Base-by-base conservation (phyloP, 2,888 invertebrate genomes). In the Ephialtes manifestator region DNA sequence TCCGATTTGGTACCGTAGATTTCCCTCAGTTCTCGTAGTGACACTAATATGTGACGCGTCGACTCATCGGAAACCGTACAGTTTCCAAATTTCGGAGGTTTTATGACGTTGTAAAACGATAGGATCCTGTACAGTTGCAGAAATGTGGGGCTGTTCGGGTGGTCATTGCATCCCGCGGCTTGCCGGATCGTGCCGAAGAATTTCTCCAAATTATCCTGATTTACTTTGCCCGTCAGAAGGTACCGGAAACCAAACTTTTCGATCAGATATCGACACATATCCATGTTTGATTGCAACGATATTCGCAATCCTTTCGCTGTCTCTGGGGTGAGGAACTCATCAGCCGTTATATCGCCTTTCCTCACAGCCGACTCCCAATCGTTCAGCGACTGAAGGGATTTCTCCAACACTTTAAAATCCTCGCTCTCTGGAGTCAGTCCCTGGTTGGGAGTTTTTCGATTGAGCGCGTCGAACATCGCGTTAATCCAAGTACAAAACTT, bases 41-140 rank as follows among this genome's bases (percentile, higher is more conserved):
- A 60, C 0, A 84, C 18, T 2, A 84, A n/a, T 3, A 80, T 76
- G 13, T 63, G 15, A 0, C 78, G 67, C 39, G 31, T 15, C 43
- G 71, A 18, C 15, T 65, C 13, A 5, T 85, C 78, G n/a, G 78
- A 31, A 8, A 87, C 77, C 4, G 76, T 84, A 43, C 88, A 88
- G 58, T 89, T 88, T 8, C 89, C 88, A 60, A 53, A 74, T 31
- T 48, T 85, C 11, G 85, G 85, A 2, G 86, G 85, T 46, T 85
- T 83, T 13, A 85, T 28, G 0, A 77, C 24, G 43, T 83, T 82
- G 31, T 82, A 83, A 0, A 84, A 58, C 0, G 84, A 84, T 20
- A 87, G 31, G 2, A 89, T 46, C 74, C 85, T 89, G n/a, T n/a
- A 88, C 18, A 88, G 48, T 15, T 86, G 85, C 7, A 88, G 28